Base-by-base conservation (phyloP, 2,113 vertebrate genomes). In the Coptodon rendalli region DNA sequence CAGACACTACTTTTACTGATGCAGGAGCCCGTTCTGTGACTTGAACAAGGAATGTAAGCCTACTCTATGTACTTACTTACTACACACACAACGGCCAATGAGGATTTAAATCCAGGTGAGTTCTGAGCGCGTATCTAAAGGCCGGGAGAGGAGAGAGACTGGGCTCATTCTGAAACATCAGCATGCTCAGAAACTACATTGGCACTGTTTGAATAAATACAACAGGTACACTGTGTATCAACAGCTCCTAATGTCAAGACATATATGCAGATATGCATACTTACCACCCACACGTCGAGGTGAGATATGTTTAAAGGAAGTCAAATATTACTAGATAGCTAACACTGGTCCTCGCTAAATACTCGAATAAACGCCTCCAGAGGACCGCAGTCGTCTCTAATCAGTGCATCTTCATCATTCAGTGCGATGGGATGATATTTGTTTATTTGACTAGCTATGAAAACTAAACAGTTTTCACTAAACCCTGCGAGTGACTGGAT, bases 171-270 rank as follows among this genome's bases (percentile, higher is more conserved):
- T 87, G 87, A 83, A 89, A 91, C 90, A 86, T 56, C 52, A 68
- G 83, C 89, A 91, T 90, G 87, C 89, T 91, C 91, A 90, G 89
- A 88, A 89, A 91, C 87, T 79, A 78, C 68, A 84, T 57, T 6
- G 78, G 83, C 89, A 93, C 53, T 68, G 76, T 83, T 89, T 87
- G 89, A 86, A 93, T 87, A 89, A 93, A 92, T 91, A 88, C 82
- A 90, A 84, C 91, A 87, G 82, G 87, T 84, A 88, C 81, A 85
- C 86, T 66, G 85, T 86, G 84, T 80, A 90, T 79, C 43, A 78
- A 84, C 53, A 88, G 59, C 79, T 79, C 83, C 52, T 83, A 22
- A 57, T 54, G 56, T 87, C 53, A 82, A 89, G 43, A 87, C 63
- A 59, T 59, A 54, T 50, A 85, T 6, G 68, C 63, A 87, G 11